Conservation (phyloP, 1,140 invertebrate genomes). For the Atta colombica region DNA sequence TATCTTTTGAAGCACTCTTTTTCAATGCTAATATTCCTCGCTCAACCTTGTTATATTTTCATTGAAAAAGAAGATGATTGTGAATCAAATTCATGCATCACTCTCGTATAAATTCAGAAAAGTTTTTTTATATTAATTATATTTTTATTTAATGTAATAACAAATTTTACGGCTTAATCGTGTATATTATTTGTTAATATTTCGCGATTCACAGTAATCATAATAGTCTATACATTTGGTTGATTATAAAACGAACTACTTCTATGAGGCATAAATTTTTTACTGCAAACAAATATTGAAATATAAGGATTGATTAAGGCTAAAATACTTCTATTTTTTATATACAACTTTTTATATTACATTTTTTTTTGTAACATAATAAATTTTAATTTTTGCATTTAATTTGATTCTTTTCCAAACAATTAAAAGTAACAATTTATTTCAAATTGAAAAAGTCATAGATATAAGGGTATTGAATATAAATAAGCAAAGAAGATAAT, state of each 20-base stretch:
- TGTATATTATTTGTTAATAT: neutral
- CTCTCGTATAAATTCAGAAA: neutral
- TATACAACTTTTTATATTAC: no score
- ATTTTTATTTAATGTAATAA: slow-evolving; percentile 9
- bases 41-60: slow-evolving; percentile 29
- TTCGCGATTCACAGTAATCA: neutral
- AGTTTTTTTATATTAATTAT: neutral
- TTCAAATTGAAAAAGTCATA: no score
- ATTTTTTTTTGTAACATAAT: no score
- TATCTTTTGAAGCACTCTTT: slow-evolving; percentile 31
- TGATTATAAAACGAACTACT: neutral
- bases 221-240: neutral
- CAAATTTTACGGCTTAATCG: neutral
- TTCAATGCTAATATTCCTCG: slow-evolving; percentile 19
- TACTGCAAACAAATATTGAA: no score
- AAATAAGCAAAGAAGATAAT: no score
- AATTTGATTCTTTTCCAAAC: no score
- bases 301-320: no score
- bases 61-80: neutral
- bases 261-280: neutral
- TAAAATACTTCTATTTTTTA: no score
- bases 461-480: no score
- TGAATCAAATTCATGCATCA: neutral
- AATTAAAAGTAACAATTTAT: no score
- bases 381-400: no score